A percentile compares a stretch with the other conserved stretches of the same genome.
These are phyloP conservation scores for Andrena praecox DNA, from an alignment of 2,888 invertebrate genomes.

Conservation along the genomic window DNA sequence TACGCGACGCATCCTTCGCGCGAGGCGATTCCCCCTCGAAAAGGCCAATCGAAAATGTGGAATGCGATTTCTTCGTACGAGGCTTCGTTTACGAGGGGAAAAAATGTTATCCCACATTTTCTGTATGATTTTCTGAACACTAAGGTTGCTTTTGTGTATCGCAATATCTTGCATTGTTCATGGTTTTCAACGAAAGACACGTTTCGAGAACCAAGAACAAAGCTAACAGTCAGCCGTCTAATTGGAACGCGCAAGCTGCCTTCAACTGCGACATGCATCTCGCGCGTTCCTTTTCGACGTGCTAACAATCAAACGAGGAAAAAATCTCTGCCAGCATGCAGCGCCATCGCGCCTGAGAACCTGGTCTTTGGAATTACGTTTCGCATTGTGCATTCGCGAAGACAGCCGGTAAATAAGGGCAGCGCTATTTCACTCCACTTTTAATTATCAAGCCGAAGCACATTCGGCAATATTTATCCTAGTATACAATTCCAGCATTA, in stretches of 20 bases:
- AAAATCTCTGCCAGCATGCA: slow-evolving; percentile 21
- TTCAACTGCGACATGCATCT: slow-evolving; percentile 4
- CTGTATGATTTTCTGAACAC: too few relatives aligned
- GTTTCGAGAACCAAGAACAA: background rate
- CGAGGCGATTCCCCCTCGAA: background rate
- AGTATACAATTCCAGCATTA: too few relatives aligned
- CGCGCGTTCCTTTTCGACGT: slow-evolving; percentile 8
- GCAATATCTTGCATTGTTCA: too few relatives aligned
- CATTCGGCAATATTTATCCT: background rate
- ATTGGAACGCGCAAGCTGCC: background rate
- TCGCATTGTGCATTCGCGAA: background rate
- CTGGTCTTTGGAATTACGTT: slow-evolving; percentile 17
- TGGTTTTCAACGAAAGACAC: too few relatives aligned
- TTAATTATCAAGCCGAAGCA: slow-evolving; percentile 3
- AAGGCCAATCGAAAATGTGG: background rate
- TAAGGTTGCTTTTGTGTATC: too few relatives aligned
- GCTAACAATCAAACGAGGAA: slow-evolving; percentile 8
- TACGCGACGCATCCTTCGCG: background rate
- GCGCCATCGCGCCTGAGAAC: slow-evolving; percentile 35
- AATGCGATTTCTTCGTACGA: background rate
- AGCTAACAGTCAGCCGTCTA: background rate
- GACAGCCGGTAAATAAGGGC: slow-evolving; percentile 51
- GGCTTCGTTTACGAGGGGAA: background rate
- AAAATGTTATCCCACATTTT: background rate
- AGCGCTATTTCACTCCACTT: background rate